These are phyloP conservation scores for Gari tellinella DNA, from an alignment of 2,888 invertebrate genomes.

Conservation along the genomic window DNA sequence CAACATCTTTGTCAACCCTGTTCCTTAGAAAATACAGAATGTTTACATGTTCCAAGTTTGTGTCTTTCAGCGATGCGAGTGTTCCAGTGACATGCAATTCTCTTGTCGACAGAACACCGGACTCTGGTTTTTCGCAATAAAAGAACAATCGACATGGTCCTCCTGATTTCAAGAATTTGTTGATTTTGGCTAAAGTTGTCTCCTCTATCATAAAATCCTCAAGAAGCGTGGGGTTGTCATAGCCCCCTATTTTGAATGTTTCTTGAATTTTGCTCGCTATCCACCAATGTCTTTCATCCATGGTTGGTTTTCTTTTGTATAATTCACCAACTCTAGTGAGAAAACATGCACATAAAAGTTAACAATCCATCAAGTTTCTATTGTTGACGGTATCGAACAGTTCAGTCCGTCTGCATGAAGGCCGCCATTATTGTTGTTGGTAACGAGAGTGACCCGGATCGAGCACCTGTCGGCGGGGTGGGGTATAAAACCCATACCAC, in stretches of 20 bases:
- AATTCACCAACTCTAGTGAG: not conserved
- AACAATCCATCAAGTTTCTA: not conserved
- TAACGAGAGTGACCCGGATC: conserved; percentile 72
- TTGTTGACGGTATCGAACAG: not conserved
- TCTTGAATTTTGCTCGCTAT: conserved; percentile 84
- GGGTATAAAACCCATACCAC: too few relatives aligned
- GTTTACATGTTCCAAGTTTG: conserved; percentile 76
- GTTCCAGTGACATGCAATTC: conserved; percentile 80
- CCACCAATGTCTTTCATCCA: conserved; percentile 85
- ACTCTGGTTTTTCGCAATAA: conserved; percentile 80
- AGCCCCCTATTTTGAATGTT: conserved; percentile 82
- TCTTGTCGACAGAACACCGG: conserved; percentile 71
- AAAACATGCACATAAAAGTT: not conserved
- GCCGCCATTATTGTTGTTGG: conserved; percentile 80
- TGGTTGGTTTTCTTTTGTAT: conserved; percentile 51
- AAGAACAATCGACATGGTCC: conserved; percentile 83
- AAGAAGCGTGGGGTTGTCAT: conserved; percentile 81
- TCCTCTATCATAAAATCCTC: conserved; percentile 83
- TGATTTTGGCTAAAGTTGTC: conserved; percentile 79
- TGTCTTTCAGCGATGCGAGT: conserved; percentile 79
- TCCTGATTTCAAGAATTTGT: conserved; percentile 80
- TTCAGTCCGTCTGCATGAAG: conserved; percentile 54
- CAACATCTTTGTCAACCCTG: conserved; percentile 81
- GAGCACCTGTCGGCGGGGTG: conserved; percentile 12
- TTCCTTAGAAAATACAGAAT: conserved; percentile 83